Base-by-base conservation (phyloP, 1,140 invertebrate genomes). In the Magallana ariakensis region DNA sequence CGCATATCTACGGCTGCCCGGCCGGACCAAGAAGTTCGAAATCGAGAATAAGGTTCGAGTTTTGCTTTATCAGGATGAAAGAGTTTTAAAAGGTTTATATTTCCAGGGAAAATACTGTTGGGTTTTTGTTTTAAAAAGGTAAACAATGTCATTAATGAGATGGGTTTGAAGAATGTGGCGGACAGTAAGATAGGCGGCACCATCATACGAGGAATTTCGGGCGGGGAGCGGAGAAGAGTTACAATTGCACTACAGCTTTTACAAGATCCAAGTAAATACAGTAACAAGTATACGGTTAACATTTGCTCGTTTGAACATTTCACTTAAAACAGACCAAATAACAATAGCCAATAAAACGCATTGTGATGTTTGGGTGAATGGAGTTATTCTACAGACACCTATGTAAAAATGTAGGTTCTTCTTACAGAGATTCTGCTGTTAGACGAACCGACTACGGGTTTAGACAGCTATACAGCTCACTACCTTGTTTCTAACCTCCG, bases 391-490 rank as follows among this genome's bases (percentile, higher is more conserved):
- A 4, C 33, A 46, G 5, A 46, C 33, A 46, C 5, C 33, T 5
- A 46, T 46, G 2, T 46, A 46, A 33, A 46, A 46, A 2, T 46
- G 33, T 46, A 46, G 33, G 33, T 46, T 46, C 33, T 46, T 83
- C 83, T 58, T 80, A 54, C 86, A 93, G 92, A 93, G 84, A 93
- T 93, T 54, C 33, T 93, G 8, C 87, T 93, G 2, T 66, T 93
- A 83, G 93, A 93, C 58, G 93, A 93, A 75, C 93, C 93, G 0
- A 93, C 92, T 1, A 90, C 92, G 8, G 92, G 92, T 16, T 87
- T 93, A 16, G 92, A 93, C 88, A 90, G 90, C 62, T 93, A 92
- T 86, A 93, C 92, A 6, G 92, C 92, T 0, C 88, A 90, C 60
- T 85, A 91, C 80, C 89, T 93, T 22, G 88, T 93, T 19, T 87